Conservation (phyloP, 2,113 vertebrate genomes). For the Charina bottae region DNA sequence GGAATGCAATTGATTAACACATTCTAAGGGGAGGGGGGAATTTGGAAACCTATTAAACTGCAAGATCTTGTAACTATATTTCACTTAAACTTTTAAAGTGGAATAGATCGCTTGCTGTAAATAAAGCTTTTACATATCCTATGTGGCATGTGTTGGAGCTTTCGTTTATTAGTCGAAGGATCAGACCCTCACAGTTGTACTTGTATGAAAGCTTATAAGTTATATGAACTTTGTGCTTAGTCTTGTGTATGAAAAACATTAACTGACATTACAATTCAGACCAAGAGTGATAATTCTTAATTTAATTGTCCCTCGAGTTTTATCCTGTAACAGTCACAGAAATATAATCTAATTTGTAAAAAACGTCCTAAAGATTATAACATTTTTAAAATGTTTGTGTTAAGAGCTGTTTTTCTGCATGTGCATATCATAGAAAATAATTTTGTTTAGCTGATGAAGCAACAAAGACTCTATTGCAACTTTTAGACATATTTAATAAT, state of each 20-base stretch:
- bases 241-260: neutral
- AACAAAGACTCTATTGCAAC: neutral
- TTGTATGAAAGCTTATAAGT: neutral
- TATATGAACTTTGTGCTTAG: neutral
- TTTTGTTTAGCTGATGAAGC: neutral
- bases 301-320: neutral
- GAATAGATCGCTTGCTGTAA: no score
- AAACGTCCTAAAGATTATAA: neutral
- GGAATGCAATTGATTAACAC: no score
- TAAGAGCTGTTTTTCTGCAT: neutral
- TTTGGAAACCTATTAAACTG: no score
- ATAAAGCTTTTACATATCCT: no score
- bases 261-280: neutral
- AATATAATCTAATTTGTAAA: neutral
- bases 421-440: neutral
- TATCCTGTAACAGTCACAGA: neutral
- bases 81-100: no score
- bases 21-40: no score
- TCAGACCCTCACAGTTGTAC: no score
- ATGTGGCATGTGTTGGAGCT: no score
- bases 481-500: constrained; percentile 39
- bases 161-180: no score
- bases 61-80: no score
- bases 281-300: neutral
- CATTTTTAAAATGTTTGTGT: neutral